A percentile compares a stretch with the other conserved stretches of the same genome.
Conservation (phyloP, 2,797 vertebrate genomes). For the Mallotus villosus region DNA sequence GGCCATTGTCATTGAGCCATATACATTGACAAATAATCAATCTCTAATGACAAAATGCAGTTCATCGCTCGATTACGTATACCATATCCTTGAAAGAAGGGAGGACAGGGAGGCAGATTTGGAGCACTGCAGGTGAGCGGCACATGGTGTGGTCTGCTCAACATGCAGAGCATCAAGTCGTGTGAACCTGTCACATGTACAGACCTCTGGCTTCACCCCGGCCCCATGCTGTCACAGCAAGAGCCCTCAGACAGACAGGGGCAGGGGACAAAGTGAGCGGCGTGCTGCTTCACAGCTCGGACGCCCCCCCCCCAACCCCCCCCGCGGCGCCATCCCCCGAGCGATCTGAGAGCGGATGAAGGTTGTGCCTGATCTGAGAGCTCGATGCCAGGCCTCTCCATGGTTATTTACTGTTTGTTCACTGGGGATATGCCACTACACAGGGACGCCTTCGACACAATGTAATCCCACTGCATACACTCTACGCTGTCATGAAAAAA, state of each 20-base stretch:
- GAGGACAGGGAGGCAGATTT: neutral
- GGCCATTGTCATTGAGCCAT: too few species aligned
- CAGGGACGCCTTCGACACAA: neutral
- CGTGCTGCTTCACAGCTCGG: too few species aligned
- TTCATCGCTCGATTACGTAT: neutral
- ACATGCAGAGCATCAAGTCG: neutral
- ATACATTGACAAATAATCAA: too few species aligned
- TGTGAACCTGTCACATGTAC: neutral
- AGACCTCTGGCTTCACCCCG: neutral
- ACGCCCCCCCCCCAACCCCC: too few species aligned
- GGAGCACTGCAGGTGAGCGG: neutral
- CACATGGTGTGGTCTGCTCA: neutral
- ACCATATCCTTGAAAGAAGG: neutral
- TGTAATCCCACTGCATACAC: slow-evolving; percentile 3
- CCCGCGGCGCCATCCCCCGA: too few species aligned
- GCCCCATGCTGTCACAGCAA: neutral
- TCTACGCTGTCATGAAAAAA: slow-evolving; percentile 4
- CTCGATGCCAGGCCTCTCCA: neutral
- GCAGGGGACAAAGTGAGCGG: neutral
- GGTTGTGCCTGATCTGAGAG: too few species aligned
- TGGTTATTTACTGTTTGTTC: neutral
- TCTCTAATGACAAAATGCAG: neutral
- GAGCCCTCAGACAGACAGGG: neutral
- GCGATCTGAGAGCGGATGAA: too few species aligned
- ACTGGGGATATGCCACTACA: neutral